Conservation (phyloP, 1,140 invertebrate genomes). For the Apolygus lucorum region DNA sequence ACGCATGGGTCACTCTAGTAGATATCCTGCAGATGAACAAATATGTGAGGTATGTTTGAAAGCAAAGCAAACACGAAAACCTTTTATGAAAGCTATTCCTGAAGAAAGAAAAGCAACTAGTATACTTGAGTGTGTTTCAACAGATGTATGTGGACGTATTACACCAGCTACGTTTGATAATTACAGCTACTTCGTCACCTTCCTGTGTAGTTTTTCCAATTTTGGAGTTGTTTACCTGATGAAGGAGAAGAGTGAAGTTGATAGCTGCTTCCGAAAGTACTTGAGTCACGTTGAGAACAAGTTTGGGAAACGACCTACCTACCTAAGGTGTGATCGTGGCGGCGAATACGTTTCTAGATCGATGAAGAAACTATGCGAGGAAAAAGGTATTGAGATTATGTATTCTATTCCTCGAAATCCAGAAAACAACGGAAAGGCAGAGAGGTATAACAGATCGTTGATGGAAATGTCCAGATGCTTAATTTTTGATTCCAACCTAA, state of each 20-base stretch:
- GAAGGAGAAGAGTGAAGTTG: neutral
- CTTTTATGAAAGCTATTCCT: too few species aligned
- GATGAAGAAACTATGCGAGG: neutral
- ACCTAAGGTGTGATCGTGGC: slow-evolving; percentile 6
- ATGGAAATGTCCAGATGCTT: neutral
- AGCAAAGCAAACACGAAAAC: too few species aligned
- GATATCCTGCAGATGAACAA: too few species aligned
- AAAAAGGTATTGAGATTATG: slow-evolving; percentile 4
- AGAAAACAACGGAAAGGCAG: slow-evolving; percentile 18
- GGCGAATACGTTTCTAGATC: slow-evolving; percentile 15
- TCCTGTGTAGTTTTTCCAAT: too few species aligned
- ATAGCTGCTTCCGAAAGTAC: neutral
- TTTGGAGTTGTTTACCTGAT: too few species aligned
- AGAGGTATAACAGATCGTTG: neutral
- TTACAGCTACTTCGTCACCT: neutral
- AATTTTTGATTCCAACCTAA: neutral
- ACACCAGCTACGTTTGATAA: neutral
- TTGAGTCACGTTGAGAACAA: neutral
- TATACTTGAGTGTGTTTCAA: too few species aligned
- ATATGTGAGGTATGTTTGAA: too few species aligned
- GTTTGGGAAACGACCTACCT: neutral
- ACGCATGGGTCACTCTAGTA: too few species aligned
- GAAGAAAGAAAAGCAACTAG: too few species aligned
- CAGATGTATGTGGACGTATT: too few species aligned
- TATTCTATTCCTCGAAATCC: too few species aligned